phyloP scores from a whole-genome alignment of 2,113 vertebrate genomes.

The Lonchura striata region DNA sequence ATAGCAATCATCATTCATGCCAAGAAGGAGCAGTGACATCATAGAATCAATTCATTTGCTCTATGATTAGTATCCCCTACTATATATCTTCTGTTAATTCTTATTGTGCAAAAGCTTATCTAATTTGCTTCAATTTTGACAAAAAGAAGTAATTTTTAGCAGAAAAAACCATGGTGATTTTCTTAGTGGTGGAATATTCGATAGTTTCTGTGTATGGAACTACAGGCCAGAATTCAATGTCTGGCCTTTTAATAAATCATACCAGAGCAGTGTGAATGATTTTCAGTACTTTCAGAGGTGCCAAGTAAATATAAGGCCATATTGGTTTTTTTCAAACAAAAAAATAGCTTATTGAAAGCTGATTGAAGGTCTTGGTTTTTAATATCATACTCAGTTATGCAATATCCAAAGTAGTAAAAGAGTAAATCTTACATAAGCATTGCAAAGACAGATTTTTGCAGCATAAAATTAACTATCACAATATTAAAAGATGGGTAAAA shows the following conservation, averaged over 20 bases:
- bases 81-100: background rate
- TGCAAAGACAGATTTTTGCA: slow-evolving; percentile 10
- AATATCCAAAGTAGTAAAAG: background rate
- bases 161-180: background rate
- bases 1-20: background rate
- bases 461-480: slow-evolving; percentile 26
- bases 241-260: background rate
- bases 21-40: background rate
- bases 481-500: background rate
- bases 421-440: background rate
- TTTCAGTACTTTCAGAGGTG: background rate
- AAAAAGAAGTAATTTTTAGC: background rate
- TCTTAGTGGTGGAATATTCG: background rate
- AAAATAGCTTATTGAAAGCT: background rate
- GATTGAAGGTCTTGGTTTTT: background rate
- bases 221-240: background rate
- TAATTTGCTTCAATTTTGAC: background rate
- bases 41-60: background rate
- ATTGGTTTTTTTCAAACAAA: background rate
- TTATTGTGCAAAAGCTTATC: background rate
- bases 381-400: slow-evolving; percentile 15
- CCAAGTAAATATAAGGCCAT: slow-evolving; percentile 3
- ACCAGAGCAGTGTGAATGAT: background rate
- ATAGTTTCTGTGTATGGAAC: background rate
- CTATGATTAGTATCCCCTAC: background rate